Base-by-base conservation (phyloP, 1,140 invertebrate species). In the Dryas iulia region DNA sequence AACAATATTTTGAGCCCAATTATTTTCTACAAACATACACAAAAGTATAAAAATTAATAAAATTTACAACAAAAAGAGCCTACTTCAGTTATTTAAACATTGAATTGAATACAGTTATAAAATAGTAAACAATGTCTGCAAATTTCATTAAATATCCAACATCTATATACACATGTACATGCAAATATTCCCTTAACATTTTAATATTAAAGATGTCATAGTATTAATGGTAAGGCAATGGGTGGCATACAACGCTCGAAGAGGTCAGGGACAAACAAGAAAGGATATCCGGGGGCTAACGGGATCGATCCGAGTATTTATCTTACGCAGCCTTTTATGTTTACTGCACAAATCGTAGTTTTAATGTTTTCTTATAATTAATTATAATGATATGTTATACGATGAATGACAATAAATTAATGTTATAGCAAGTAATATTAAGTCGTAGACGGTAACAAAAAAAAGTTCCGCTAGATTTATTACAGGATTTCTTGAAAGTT, bases 231-330 rank as follows among this genome's bases (percentile, higher is more conserved):
- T 18, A 23, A 1, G 14, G 18, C 2, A 14, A 10, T 18, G 14
- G 14, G 39, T 14, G 18, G 31, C n/a, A 11, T 35, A 33, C 18
- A 4, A 3, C 31, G 7, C 59, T 25, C 33, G 14, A 52, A 61
- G 21, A 60, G 84, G 84, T 86, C 84, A 84, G 70, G 84, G 82
- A 76, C 82, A 61, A 53, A 74, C 66, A 81, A 73, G 77, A 74
- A 78, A 65, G 12, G 23, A 57, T 23, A 35, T 65, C 62, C 62
- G 31, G 62, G 28, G 60, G 53, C 21, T 61, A 53, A 52, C 33
- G 56, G 60, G 72, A 64, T 59, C 70, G 68, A 66, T 57, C 53
- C 66, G 64, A 33, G 61, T 69, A 35, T n/a, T n/a, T n/a, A 47
- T 47, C n/a, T 35, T 35, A 35, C 12, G 7, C 8, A 18, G 39